Evolutionary conservation across 2,888 invertebrate species (phyloP).

Genomic region (Liodrosophila aerea): DNA sequence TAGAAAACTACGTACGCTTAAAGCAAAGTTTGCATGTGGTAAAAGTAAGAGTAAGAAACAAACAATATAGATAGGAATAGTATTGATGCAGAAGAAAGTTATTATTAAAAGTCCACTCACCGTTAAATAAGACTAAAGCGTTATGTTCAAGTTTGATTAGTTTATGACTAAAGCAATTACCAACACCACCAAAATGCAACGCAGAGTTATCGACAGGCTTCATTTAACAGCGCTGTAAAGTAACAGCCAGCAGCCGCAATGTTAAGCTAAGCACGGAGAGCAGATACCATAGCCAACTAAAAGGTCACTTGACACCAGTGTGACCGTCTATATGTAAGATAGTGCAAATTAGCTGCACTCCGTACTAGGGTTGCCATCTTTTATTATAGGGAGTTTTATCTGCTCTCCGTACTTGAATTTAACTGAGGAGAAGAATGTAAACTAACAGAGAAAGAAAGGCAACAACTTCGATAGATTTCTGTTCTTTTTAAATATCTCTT

Average conservation of each 20-base stretch:
- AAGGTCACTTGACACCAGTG: no score
- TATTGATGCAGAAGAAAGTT: conserved; percentile 3
- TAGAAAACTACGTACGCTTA: conserved; percentile 42
- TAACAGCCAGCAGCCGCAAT: no score
- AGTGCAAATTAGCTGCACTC: no score
- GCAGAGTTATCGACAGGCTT: neutral
- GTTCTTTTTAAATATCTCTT: conserved; percentile 32
- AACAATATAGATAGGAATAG: neutral
- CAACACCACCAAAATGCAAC: conserved; percentile 16
- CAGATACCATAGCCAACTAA: no score
- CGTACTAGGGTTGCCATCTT: no score
- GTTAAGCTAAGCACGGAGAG: no score
- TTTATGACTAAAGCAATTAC: neutral
- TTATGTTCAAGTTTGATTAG: no score
- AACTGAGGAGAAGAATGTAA: no score
- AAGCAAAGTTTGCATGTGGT: conserved; percentile 18
- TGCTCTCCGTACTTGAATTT: no score
- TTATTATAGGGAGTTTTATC: no score
- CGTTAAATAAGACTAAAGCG: neutral
- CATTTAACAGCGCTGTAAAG: conserved; percentile 2
- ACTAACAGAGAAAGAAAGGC: neutral
- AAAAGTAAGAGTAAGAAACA: neutral
- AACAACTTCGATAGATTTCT: neutral
- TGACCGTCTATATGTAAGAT: no score
- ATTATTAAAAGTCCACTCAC: conserved; percentile 17